Evolutionary conservation across 1,140 invertebrate species (phyloP).

Genomic region (Nomia melanderi): DNA sequence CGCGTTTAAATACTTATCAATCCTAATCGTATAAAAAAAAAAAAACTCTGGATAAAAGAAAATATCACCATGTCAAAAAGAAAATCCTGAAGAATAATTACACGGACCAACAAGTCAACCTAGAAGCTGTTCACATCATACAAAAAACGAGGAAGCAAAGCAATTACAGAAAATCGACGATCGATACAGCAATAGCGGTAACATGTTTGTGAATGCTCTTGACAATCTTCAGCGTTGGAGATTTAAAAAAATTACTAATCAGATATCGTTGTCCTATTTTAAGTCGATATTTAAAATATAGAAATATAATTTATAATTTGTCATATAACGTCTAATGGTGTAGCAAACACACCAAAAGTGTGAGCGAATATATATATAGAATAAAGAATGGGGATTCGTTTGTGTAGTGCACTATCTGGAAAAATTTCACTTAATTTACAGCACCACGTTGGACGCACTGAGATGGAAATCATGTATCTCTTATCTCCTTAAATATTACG

Average conservation of each 20-base stretch:
- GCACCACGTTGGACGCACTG: slow-evolving; percentile 40
- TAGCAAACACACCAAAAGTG: slow-evolving; percentile 18
- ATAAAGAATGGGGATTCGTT: slow-evolving; percentile 43
- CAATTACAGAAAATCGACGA: slow-evolving; percentile 10
- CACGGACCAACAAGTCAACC: background rate
- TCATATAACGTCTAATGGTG: slow-evolving; percentile 38
- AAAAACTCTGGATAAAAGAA: slow-evolving; percentile 1
- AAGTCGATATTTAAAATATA: slow-evolving; percentile 43
- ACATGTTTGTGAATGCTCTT: slow-evolving; percentile 5
- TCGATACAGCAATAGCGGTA: slow-evolving; percentile 2
- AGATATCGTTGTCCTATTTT: slow-evolving; percentile 31
- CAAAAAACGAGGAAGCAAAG: slow-evolving; percentile 41
- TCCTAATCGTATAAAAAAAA: slow-evolving; percentile 11
- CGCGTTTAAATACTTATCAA: background rate
- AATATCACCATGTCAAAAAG: background rate
- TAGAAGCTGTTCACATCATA: slow-evolving; percentile 9
- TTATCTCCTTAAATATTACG: slow-evolving; percentile 49
- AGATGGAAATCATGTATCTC: slow-evolving; percentile 46
- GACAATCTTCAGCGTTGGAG: background rate
- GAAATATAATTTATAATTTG: slow-evolving; percentile 36
- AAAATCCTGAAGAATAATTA: background rate
- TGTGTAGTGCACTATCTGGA: slow-evolving; percentile 18
- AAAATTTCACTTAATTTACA: slow-evolving; percentile 56
- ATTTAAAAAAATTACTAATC: slow-evolving; percentile 35
- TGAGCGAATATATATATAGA: slow-evolving; percentile 44